These are phyloP conservation scores for Poeciliopsis occidentalis DNA, from an alignment of 2,113 vertebrate species.

Conservation along the genomic window DNA sequence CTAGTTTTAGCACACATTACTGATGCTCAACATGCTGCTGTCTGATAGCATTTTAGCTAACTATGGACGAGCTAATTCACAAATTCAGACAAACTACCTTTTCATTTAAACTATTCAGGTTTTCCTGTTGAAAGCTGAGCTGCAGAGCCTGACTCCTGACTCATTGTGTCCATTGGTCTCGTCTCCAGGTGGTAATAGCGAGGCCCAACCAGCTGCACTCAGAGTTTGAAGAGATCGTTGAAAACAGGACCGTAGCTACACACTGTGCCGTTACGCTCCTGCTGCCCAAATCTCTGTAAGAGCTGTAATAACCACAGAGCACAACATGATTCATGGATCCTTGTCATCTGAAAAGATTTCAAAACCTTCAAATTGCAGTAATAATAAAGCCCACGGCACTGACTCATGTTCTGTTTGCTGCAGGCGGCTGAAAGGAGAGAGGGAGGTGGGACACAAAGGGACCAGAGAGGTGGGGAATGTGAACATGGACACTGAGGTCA, in stretches of 20 bases:
- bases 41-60: too few relatives aligned
- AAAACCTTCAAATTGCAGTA: not conserved
- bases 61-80: too few relatives aligned
- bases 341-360: not conserved
- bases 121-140: too few relatives aligned
- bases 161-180: not conserved
- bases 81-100: too few relatives aligned
- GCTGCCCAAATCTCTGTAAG: slow-evolving; percentile 74
- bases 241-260: slow-evolving; percentile 70
- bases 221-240: slow-evolving; percentile 72
- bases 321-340: not conserved
- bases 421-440: slow-evolving; percentile 74
- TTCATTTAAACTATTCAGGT: too few relatives aligned
- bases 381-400: slow-evolving; percentile 1
- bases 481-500: slow-evolving; percentile 69
- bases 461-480: slow-evolving; percentile 75
- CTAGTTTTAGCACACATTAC: too few relatives aligned
- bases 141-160: too few relatives aligned
- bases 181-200: slow-evolving; percentile 68
- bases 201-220: slow-evolving; percentile 59
- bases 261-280: slow-evolving; percentile 73
- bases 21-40: too few relatives aligned
- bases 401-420: slow-evolving; percentile 19
- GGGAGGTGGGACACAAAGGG: slow-evolving; percentile 55
- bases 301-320: not conserved